phyloP scores from a whole-genome alignment of 1,140 invertebrate species.

The Magallana angulata region DNA sequence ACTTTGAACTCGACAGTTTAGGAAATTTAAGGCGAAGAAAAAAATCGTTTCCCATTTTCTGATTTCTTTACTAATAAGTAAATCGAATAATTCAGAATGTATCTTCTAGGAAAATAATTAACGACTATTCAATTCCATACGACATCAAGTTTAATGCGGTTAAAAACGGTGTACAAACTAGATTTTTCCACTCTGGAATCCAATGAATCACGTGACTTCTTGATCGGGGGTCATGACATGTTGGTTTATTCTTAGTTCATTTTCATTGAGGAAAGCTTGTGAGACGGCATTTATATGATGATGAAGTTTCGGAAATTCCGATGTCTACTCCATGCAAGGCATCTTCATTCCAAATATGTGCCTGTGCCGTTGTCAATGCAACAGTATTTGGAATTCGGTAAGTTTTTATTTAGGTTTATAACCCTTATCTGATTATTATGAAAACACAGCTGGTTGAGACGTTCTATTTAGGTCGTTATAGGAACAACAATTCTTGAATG shows the following conservation, averaged over 20 bases:
- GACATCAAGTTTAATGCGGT: no score
- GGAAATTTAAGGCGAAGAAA: no score
- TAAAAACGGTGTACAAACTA: background rate
- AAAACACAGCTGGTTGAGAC: no score
- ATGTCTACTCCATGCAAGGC: background rate
- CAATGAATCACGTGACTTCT: background rate
- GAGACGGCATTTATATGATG: background rate
- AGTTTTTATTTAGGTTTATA: background rate
- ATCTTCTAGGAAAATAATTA: no score
- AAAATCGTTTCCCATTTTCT: no score
- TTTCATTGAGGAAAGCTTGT: background rate
- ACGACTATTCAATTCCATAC: no score
- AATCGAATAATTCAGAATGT: no score
- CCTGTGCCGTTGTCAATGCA: slow-evolving; percentile 7
- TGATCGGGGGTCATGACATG: background rate
- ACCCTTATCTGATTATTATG: no score
- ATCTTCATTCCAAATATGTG: background rate
- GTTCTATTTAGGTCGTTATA: no score
- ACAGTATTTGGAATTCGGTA: slow-evolving; percentile 16
- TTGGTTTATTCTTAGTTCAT: background rate
- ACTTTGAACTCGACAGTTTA: no score
- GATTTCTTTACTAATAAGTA: no score
- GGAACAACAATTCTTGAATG: no score
- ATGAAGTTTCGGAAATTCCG: background rate
- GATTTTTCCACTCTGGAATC: slow-evolving; percentile 4